Percentiles rank a stretch among this genome's conserved stretches.
Evolutionary conservation across 2,797 vertebrate species (phyloP).

Genomic region (Chaenodraco wilsoni): DNA sequence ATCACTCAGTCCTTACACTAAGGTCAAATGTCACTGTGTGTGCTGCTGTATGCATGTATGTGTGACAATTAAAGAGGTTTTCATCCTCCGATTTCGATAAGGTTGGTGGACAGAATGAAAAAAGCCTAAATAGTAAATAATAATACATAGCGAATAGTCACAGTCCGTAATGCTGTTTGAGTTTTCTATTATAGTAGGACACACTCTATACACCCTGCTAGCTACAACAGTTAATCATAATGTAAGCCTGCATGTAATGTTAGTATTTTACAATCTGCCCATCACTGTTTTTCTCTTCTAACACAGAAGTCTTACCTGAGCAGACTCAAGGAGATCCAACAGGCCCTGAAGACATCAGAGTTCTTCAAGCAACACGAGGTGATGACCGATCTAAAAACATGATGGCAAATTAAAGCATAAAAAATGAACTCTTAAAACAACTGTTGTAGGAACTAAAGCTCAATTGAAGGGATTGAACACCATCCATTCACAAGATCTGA

Average conservation of each 20-base stretch:
- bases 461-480: background rate
- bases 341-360: constrained; percentile 88
- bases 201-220: background rate
- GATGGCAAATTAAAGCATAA: constrained; percentile 1
- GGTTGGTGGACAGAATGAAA: constrained; percentile 1
- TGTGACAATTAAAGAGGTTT: too few species aligned
- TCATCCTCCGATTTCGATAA: background rate
- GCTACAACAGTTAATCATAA: background rate
- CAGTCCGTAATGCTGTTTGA: constrained; percentile 34
- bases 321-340: constrained; percentile 90
- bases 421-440: constrained; percentile 8
- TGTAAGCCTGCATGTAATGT: background rate
- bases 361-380: constrained; percentile 97
- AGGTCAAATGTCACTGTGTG: too few species aligned
- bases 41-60: too few species aligned
- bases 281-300: constrained; percentile 16
- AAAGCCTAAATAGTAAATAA: constrained; percentile 38
- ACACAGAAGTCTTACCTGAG: constrained; percentile 90
- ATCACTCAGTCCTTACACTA: background rate
- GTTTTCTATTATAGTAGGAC: constrained; percentile 8
- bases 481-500: background rate
- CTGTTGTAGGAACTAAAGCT: background rate
- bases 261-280: background rate
- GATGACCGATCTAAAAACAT: constrained; percentile 45
- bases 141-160: constrained; percentile 45